A percentile compares a stretch with the other conserved stretches of the same genome.
These are phyloP conservation scores for Cygnus atratus DNA, from an alignment of 2,113 vertebrate species.

Conservation along the genomic window DNA sequence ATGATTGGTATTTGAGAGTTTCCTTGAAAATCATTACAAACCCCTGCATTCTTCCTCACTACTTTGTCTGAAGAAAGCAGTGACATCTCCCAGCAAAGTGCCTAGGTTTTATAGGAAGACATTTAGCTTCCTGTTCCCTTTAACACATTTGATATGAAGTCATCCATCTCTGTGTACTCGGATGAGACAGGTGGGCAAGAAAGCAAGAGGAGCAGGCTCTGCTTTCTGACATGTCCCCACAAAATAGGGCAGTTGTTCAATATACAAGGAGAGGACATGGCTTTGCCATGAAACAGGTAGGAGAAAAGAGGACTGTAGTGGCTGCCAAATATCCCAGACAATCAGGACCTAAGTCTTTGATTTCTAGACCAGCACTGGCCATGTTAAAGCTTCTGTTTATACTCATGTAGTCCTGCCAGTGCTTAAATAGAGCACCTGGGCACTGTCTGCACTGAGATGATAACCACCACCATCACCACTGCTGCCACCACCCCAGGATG, in stretches of 20 bases:
- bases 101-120: neutral
- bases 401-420: rapidly evolving
- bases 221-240: neutral
- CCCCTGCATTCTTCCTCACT: neutral
- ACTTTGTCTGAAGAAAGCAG: neutral
- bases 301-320: neutral
- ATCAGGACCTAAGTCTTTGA: neutral
- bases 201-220: neutral
- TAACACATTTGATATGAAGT: neutral
- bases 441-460: neutral
- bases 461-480: neutral
- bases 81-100: neutral
- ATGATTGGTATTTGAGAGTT: neutral
- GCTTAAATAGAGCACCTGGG: neutral
- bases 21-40: neutral
- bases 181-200: neutral
- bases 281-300: neutral
- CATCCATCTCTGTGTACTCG: neutral
- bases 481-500: neutral
- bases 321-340: neutral
- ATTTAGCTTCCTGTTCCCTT: neutral
- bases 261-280: neutral
- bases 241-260: neutral
- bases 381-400: neutral
- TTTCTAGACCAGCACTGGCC: rapidly evolving